Evolutionary conservation across 1,140 invertebrate species (phyloP), one percentile per base, ranked within the genome.

Genomic region (Gryon sp.): DNA sequence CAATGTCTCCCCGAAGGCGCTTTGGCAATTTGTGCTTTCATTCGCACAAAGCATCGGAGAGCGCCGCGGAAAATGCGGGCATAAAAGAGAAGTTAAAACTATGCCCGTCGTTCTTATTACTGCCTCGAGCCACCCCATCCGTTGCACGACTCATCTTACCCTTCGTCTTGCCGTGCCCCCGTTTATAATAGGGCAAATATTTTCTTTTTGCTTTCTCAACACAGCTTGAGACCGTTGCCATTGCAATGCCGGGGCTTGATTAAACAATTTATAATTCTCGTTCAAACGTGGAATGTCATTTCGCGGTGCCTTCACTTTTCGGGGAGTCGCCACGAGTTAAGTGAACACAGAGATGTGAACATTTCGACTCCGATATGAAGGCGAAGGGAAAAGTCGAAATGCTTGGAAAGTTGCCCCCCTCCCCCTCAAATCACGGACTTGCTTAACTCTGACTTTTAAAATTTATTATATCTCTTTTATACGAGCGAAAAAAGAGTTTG

Each of bases 1-100:
- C 85, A 88, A 89, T 89, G 87, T 88, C 87, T 89, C 87, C 87
- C 87, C 80, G 85, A 87, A 87, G 87, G 82, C 87, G 85, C 79
- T 82, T 80, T 73, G 81, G 83, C 86, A 88, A 89, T 88, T 89
- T 88, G 86, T 87, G 85, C 84, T 87, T 87, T 88, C 86, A 86
- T 88, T 88, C 83, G 85, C 86, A 88, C 86, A 89, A 89, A 88
- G 87, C 77, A 63, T 45, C 62, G 62, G 76, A 78, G 52, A 80
- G 76, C 78, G 73, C 79, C 77, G 76, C 68, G 82, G 84, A 85
- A 85, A 86, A 88, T 86, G 82, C 83, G 80, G 69, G 80, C 82
- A 87, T 89, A 88, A 89, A 89, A 88, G 87, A 87, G 86, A 88
- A 88, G 87, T 89, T 88, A 88, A 89, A 89, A 89, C 87, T 89